A percentile compares a stretch with the other conserved stretches of the same genome.
Evolutionary conservation across 2,888 invertebrate genomes (phyloP).

Genomic region (Machimus atricapillus): DNA sequence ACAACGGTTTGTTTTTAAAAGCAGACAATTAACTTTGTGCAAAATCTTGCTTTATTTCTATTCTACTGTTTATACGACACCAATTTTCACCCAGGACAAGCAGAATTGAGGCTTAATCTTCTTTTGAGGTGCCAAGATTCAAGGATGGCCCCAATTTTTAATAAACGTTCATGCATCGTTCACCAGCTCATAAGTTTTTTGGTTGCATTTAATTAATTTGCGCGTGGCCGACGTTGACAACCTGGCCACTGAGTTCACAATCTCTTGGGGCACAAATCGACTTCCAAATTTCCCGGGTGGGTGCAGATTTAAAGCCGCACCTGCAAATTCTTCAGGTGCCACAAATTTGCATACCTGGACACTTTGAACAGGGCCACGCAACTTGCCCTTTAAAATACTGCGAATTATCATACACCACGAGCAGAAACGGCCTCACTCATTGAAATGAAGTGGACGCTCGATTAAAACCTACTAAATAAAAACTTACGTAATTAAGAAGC

Average conservation of each 20-base stretch:
- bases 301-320: not conserved
- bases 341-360: not conserved
- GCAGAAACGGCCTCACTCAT: not conserved
- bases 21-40: not conserved
- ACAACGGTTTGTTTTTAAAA: not conserved
- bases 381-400: not conserved
- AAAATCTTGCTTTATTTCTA: too few relatives aligned
- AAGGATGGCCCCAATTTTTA: not conserved
- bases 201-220: not conserved
- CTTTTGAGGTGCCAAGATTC: too few relatives aligned
- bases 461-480: not conserved
- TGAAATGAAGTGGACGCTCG: not conserved
- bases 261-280: not conserved
- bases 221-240: not conserved
- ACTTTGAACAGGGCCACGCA: not conserved
- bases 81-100: too few relatives aligned
- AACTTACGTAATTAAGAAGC: conserved; percentile 23
- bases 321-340: not conserved
- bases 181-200: not conserved
- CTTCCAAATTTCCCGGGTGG: not conserved
- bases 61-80: too few relatives aligned
- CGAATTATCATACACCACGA: not conserved
- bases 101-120: too few relatives aligned
- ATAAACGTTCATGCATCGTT: too few relatives aligned
- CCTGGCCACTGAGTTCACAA: not conserved